phyloP scores from a whole-genome alignment of 2,113 vertebrate species.

The Grantiella picta region DNA sequence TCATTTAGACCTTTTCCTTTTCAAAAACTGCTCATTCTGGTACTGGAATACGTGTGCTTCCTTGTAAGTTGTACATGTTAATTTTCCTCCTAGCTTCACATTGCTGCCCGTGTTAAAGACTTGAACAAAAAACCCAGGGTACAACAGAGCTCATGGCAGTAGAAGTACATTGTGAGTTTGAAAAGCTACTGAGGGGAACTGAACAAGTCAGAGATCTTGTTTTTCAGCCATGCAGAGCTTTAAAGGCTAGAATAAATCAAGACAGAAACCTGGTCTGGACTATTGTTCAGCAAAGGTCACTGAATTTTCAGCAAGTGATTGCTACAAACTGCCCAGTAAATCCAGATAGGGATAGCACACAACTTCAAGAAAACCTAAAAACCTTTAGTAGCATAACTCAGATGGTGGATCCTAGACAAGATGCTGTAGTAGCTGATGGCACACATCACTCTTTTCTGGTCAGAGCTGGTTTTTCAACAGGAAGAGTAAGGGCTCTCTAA shows the following conservation, averaged over 20 bases:
- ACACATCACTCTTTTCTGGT: background rate
- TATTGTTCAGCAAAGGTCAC: background rate
- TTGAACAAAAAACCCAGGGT: background rate
- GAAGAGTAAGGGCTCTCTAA: background rate
- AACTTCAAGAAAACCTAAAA: background rate
- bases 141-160: background rate
- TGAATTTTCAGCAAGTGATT: background rate
- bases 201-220: background rate
- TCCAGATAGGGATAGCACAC: background rate
- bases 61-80: background rate
- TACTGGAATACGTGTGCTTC: background rate
- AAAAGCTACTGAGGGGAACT: background rate
- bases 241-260: background rate
- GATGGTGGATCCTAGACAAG: background rate
- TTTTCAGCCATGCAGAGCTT: background rate
- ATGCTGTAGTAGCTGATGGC: background rate
- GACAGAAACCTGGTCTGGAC: background rate
- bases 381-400: background rate
- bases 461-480: background rate
- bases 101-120: background rate
- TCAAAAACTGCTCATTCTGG: background rate
- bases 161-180: background rate
- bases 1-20: background rate
- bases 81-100: background rate
- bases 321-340: background rate